Base-by-base conservation (phyloP, 1,140 invertebrate species). In the Rhagoletis pomonella region DNA sequence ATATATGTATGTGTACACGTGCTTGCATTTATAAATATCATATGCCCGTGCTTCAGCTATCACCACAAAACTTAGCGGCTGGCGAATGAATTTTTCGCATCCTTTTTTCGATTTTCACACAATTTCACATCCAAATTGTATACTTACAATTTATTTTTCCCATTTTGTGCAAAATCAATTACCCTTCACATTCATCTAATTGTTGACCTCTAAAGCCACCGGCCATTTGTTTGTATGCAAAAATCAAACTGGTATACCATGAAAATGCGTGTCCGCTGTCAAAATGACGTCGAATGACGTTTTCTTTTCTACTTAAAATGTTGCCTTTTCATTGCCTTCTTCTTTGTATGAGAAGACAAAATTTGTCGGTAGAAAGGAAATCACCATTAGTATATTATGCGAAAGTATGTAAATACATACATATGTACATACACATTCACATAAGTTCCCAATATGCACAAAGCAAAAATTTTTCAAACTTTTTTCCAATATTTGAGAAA, bases 141-240 rank as follows among this genome's bases (percentile, higher is more conserved):
- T 62, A 2, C 6, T 81, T 81, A 19, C 44, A 6, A 29, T 29
- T 29, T 29, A 29, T 29, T 29, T 9, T 69, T 9, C n/a, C 12
- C 1, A 81, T 81, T 55, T 81, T 7, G 73, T 42, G 73, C 55
- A 81, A 81, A 81, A 81, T 81, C 47, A 81, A 81, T 81, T 81
- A 10, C 44, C 73, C 73, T 81, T 81, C 47, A 58, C 73, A 81
- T 81, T 55, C 9, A n/a, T 73, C 67, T 73, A 73, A 73, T 73
- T 47, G 44, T 29, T 58, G 47, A 81, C 73, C 73, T 81, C 47
- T 55, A 81, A 58, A 58, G 19, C 50, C 55, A n/a, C 4, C 17
- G 73, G 42, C 14, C 67, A n/a, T 47, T 9, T 17, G 19, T 19
- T 73, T 73, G 67, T 5, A 55, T 19, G 44, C 19, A 81, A 81